These are phyloP conservation scores for Rhynchomys soricoides DNA, from an alignment of 2,113 vertebrate species.

Conservation along the genomic window DNA sequence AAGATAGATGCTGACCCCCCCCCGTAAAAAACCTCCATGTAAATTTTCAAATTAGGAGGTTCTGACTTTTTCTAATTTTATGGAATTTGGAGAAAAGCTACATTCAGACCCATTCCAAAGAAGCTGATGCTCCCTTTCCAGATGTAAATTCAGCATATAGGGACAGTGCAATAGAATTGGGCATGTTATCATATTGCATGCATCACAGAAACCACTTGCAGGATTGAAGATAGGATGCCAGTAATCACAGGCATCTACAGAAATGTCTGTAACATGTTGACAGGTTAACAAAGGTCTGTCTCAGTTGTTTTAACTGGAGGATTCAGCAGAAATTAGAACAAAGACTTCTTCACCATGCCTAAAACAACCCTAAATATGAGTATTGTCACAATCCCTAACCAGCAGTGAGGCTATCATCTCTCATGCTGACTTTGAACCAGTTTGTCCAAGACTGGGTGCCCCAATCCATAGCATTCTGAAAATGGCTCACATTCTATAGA, in stretches of 20 bases:
- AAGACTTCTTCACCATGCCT: background rate
- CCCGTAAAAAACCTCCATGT: background rate
- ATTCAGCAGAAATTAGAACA: background rate
- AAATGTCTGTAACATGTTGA: background rate
- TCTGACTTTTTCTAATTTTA: conserved; percentile 15
- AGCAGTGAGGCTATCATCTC: background rate
- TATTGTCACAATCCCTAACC: background rate
- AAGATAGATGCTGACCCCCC: background rate
- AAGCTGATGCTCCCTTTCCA: background rate
- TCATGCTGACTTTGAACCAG: background rate
- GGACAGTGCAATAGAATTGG: conserved; percentile 1
- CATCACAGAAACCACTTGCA: background rate
- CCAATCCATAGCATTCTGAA: background rate
- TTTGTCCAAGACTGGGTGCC: background rate
- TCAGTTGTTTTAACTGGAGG: background rate
- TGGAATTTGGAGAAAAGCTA: background rate
- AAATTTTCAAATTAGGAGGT: background rate
- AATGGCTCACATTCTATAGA: background rate
- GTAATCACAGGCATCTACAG: background rate
- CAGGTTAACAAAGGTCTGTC: background rate
- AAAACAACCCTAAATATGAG: background rate
- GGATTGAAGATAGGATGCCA: background rate
- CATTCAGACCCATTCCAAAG: background rate
- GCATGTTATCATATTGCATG: background rate
- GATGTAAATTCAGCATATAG: background rate